A percentile compares a stretch with the other conserved stretches of the same genome.
Conservation (phyloP, 2,888 invertebrate species). For the Chloroclystis v-ata region DNA sequence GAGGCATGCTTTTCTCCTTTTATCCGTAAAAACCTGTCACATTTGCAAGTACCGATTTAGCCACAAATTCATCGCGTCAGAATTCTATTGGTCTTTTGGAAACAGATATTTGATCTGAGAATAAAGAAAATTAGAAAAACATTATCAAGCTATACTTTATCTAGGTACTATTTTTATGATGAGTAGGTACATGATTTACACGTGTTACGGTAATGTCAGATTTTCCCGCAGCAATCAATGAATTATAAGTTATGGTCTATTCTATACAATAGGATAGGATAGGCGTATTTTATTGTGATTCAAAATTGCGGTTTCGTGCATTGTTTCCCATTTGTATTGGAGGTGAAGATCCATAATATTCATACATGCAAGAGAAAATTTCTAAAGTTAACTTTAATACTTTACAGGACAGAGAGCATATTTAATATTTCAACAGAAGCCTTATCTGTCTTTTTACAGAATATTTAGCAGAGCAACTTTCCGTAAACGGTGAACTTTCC, state of each 20-base stretch:
- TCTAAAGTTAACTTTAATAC: too few relatives aligned
- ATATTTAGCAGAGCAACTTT: slow-evolving; percentile 32
- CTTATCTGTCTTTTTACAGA: slow-evolving; percentile 7
- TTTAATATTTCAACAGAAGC: slow-evolving; percentile 11
- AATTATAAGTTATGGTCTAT: too few relatives aligned
- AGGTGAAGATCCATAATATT: too few relatives aligned
- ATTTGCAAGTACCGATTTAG: slow-evolving; percentile 7
- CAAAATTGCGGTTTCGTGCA: neutral
- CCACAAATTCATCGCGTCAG: slow-evolving; percentile 12
- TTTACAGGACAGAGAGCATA: slow-evolving; percentile 3
- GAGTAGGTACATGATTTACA: too few relatives aligned
- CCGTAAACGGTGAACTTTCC: slow-evolving; percentile 46
- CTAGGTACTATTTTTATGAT: too few relatives aligned
- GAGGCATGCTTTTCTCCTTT: slow-evolving; percentile 1
- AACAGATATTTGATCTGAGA: slow-evolving; percentile 4
- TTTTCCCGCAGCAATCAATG: too few relatives aligned
- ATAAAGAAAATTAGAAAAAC: too few relatives aligned
- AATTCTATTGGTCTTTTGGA: slow-evolving; percentile 6
- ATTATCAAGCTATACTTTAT: too few relatives aligned
- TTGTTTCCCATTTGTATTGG: neutral
- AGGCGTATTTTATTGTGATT: too few relatives aligned
- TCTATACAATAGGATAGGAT: neutral
- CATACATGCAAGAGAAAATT: too few relatives aligned
- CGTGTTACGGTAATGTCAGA: too few relatives aligned
- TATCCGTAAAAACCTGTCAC: slow-evolving; percentile 6